A percentile compares a stretch with the other conserved stretches of the same genome.
These are phyloP conservation scores for Cylloceria caligata DNA, from an alignment of 2,888 invertebrate species.

Conservation along the genomic window DNA sequence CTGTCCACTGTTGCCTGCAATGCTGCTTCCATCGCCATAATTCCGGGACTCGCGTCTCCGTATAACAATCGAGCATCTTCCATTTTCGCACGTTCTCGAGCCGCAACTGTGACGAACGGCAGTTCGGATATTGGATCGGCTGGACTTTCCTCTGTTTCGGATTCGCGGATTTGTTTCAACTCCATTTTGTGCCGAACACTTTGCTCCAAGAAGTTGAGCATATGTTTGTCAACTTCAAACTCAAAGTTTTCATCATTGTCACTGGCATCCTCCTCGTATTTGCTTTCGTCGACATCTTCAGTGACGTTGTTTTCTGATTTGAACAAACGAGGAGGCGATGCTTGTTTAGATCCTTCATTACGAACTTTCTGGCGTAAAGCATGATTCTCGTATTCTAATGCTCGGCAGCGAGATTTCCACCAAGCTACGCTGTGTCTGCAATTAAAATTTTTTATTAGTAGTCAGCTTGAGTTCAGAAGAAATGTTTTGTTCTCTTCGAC, in stretches of 20 bases:
- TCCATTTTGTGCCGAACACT: slow-evolving; percentile 87
- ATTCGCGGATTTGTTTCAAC: slow-evolving; percentile 77
- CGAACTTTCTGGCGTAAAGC: slow-evolving; percentile 74
- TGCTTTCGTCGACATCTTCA: slow-evolving; percentile 67
- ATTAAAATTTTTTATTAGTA: slow-evolving; percentile 31
- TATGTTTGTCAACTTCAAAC: slow-evolving; percentile 88
- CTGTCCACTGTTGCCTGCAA: slow-evolving; percentile 89
- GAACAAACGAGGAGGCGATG: slow-evolving; percentile 22
- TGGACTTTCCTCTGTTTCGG: slow-evolving; percentile 57
- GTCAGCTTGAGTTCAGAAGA: neutral
- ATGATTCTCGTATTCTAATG: slow-evolving; percentile 80
- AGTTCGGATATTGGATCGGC: slow-evolving; percentile 57
- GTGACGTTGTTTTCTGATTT: slow-evolving; percentile 2
- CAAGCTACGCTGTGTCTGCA: slow-evolving; percentile 80
- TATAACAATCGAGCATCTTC: slow-evolving; percentile 86
- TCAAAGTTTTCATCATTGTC: slow-evolving; percentile 82
- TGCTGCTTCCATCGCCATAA: slow-evolving; percentile 91
- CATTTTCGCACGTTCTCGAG: slow-evolving; percentile 80
- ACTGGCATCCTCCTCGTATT: slow-evolving; percentile 72
- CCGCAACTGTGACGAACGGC: slow-evolving; percentile 70
- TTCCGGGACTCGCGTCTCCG: slow-evolving; percentile 88
- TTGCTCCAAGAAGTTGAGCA: slow-evolving; percentile 87
- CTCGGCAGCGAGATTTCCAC: slow-evolving; percentile 82
- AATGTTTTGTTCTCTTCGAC: neutral
- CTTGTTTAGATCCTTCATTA: slow-evolving; percentile 60